These are phyloP conservation scores for Neogobius melanostomus DNA, from an alignment of 2,113 vertebrate genomes.

Conservation along the genomic window DNA sequence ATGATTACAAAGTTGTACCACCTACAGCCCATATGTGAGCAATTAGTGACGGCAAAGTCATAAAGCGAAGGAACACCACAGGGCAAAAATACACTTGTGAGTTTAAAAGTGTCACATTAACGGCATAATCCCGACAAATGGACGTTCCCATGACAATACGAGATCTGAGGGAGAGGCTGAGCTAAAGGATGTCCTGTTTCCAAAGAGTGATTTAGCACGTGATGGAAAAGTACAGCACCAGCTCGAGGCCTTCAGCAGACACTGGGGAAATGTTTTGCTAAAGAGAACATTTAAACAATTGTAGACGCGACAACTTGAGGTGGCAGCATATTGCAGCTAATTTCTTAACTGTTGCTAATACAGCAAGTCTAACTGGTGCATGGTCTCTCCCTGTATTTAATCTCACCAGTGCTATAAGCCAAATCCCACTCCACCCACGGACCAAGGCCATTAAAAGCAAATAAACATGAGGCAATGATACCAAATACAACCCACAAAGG, in stretches of 20 bases:
- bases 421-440: constrained; percentile 37
- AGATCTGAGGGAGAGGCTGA: constrained; percentile 51
- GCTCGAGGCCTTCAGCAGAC: constrained; percentile 8
- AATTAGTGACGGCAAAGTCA: not conserved
- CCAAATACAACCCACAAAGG: constrained; percentile 19
- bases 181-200: constrained; percentile 65
- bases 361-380: constrained; percentile 16
- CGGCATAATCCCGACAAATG: constrained; percentile 15
- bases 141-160: constrained; percentile 33
- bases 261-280: not conserved
- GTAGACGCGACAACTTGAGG: not conserved
- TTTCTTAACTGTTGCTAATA: constrained; percentile 1
- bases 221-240: constrained; percentile 44
- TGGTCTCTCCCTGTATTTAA: constrained; percentile 19
- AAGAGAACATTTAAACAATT: not conserved
- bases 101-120: constrained; percentile 20
- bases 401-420: constrained; percentile 36
- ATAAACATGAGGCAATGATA: constrained; percentile 11
- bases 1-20: not conserved
- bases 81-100: constrained; percentile 10
- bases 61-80: constrained; percentile 2
- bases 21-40: not conserved
- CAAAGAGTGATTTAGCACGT: constrained; percentile 27
- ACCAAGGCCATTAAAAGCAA: constrained; percentile 22
- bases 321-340: not conserved